Conservation (phyloP, 2,113 vertebrate genomes). For the Pelobates fuscus region DNA sequence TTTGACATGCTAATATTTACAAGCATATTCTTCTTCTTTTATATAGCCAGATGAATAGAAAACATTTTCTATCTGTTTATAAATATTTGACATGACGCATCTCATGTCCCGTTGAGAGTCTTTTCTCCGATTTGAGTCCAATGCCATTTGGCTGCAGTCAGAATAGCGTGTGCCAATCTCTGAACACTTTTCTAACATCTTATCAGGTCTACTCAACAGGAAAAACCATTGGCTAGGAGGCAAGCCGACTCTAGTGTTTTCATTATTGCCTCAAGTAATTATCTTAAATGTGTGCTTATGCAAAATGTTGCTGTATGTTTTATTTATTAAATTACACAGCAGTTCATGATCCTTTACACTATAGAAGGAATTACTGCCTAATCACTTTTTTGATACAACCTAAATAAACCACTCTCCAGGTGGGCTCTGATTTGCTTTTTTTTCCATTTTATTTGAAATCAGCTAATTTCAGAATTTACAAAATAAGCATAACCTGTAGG, state of each 20-base stretch:
- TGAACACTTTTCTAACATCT: not conserved
- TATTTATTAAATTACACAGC: not conserved
- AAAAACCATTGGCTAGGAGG: not conserved
- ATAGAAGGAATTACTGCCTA: not conserved
- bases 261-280: constrained; percentile 1
- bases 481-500: too few relatives aligned
- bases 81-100: constrained; percentile 39
- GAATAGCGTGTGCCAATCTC: not conserved
- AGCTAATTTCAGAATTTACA: too few relatives aligned
- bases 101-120: constrained; percentile 26
- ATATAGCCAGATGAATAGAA: too few relatives aligned
- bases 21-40: too few relatives aligned
- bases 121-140: constrained; percentile 12
- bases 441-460: not conserved
- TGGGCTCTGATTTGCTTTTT: too few relatives aligned
- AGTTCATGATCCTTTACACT: not conserved
- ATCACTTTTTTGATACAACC: not conserved
- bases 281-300: not conserved
- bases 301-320: not conserved
- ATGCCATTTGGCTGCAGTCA: constrained; percentile 23
- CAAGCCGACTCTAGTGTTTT: not conserved
- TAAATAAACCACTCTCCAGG: too few relatives aligned
- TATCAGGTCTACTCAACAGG: not conserved
- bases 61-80: not conserved
- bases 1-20: too few relatives aligned